Evolutionary conservation across 2,888 invertebrate species (phyloP), one percentile per base, ranked within the genome.

Genomic region (Junonia oenone): DNA sequence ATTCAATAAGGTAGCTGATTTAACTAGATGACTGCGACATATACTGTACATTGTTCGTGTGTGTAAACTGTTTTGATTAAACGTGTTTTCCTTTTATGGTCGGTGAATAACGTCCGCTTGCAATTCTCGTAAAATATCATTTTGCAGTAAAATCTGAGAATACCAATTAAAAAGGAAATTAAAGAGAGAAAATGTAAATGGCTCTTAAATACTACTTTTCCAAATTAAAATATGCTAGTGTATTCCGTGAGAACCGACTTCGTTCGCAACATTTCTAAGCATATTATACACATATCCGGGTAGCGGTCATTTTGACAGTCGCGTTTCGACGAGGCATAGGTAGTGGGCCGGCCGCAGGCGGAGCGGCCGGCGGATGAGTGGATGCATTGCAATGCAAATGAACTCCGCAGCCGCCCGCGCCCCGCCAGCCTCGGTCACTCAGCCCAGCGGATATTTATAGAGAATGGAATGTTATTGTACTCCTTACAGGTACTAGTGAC

Each of bases 391-490:
- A 68, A 81, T 83, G 82, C 83, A 86, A 87, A 84, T 82, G 79
- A 81, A 84, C 79, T 82, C 72, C 68, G 65, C 70, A 66, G 67
- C 68, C 67, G 67, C 68, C 62, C 63, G 51, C 48, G 35, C 61
- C 56, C 63, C 69, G 56, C 67, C 55, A 65, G 59, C 71, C 69
- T 66, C 71, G 68, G 63, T 68, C 71, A 71, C 71, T 72, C 73
- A 67, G 71, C 71, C 71, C 72, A 74, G 68, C 67, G 69, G 68
- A 68, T 84, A 87, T 85, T 85, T 79, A 83, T 86, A 86, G 80
- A 68, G 62, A 61, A 64, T 65, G 76, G 80, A 84, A 84, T 85
- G 82, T 82, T 82, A 83, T 84, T 84, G 81, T 83, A 73, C 74
- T 76, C 73, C 70, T 68, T 67, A 63, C 65, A 71, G 68, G 64